Conservation (phyloP, 2,888 invertebrate genomes). For the Drosophila siamana region DNA sequence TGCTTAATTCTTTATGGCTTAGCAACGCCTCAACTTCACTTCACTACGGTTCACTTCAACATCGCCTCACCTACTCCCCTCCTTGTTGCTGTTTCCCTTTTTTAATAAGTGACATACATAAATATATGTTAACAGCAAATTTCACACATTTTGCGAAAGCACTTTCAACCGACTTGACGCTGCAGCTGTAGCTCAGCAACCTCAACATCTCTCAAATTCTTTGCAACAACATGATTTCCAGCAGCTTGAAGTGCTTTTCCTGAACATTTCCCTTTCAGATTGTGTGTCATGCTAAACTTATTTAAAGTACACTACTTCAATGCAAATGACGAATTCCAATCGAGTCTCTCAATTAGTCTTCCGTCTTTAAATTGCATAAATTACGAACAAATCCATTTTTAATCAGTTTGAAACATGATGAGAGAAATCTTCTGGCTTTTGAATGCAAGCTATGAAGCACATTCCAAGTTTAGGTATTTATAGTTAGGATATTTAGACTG, state of each 20-base stretch:
- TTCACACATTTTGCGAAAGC: not conserved
- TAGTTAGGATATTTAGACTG: no score
- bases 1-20: not conserved
- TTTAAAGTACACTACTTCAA: not conserved
- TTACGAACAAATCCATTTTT: no score
- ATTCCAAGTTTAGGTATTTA: no score
- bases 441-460: no score
- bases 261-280: not conserved
- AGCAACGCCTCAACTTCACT: not conserved
- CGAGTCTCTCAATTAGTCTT: not conserved
- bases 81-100: not conserved
- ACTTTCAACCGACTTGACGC: not conserved
- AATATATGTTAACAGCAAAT: not conserved
- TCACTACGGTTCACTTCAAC: no score
- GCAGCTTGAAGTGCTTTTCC: not conserved
- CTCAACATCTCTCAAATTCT: not conserved
- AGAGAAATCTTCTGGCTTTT: no score
- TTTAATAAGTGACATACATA: slow-evolving; percentile 3
- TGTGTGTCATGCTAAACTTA: not conserved
- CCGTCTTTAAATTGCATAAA: no score
- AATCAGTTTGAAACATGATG: no score
- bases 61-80: no score
- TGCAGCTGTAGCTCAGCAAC: not conserved
- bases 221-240: not conserved
- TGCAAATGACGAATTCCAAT: not conserved